Evolutionary conservation across 2,797 vertebrate species (phyloP).

Genomic region (Buceros bicornis): DNA sequence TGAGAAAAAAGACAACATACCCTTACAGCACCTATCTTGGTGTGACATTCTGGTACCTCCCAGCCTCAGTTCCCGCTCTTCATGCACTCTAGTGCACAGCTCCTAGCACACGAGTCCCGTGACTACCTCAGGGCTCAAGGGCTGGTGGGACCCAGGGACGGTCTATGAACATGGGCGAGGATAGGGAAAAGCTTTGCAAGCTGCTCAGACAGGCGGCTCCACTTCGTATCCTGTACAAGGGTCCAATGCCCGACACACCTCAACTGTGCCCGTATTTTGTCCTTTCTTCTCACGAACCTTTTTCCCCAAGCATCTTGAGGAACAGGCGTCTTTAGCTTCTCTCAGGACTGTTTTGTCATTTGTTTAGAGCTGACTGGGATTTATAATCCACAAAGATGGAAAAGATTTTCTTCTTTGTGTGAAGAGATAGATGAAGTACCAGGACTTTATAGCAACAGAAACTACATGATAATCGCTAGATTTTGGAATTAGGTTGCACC

Average conservation of each 20-base stretch:
- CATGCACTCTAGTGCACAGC: not conserved
- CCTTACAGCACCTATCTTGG: not conserved
- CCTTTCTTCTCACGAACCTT: not conserved
- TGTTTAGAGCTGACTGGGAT: not conserved
- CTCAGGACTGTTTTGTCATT: not conserved
- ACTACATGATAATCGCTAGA: not conserved
- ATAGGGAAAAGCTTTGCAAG: not conserved
- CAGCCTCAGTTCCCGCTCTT: not conserved
- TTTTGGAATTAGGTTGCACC: conserved; percentile 1
- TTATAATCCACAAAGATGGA: not conserved
- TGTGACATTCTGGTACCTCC: not conserved
- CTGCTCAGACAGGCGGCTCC: not conserved
- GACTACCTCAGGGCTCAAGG: not conserved
- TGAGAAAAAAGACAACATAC: not conserved
- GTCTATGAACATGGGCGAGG: not conserved
- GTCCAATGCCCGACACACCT: not conserved
- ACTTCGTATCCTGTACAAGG: not conserved
- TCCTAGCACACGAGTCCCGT: not conserved
- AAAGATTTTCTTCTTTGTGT: not conserved
- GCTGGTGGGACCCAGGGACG: not conserved
- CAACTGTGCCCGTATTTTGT: not conserved
- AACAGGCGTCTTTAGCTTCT: not conserved
- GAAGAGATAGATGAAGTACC: not conserved
- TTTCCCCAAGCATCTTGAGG: not conserved
- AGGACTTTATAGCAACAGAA: not conserved